Conservation (phyloP, 2,113 vertebrate genomes). For the Cyprinodon variegatus region DNA sequence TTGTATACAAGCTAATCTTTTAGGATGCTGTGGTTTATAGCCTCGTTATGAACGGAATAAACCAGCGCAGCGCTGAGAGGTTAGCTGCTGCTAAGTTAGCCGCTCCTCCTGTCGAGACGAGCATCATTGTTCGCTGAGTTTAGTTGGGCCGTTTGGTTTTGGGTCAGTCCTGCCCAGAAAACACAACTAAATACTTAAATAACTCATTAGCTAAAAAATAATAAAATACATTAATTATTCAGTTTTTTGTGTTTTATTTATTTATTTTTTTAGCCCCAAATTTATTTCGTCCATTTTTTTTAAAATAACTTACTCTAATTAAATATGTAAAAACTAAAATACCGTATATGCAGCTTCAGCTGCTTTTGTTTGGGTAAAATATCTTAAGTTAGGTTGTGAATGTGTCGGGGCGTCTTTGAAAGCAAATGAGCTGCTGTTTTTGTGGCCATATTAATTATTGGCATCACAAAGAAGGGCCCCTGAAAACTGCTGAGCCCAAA, state of each 20-base stretch:
- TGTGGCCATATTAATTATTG: slow-evolving; percentile 75
- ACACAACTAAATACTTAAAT: not conserved
- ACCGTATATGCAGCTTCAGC: not conserved
- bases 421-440: slow-evolving; percentile 39
- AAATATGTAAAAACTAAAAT: too few relatives aligned
- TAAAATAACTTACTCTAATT: not conserved
- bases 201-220: not conserved
- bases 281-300: not conserved
- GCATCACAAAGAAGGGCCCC: slow-evolving; percentile 78
- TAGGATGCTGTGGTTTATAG: not conserved
- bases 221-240: fast-evolving
- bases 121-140: slow-evolving; percentile 81
- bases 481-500: slow-evolving; percentile 63
- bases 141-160: slow-evolving; percentile 74
- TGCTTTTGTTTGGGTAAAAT: not conserved
- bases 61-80: slow-evolving; percentile 65
- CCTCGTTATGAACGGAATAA: slow-evolving; percentile 23
- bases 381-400: not conserved
- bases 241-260: not conserved
- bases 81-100: slow-evolving; percentile 69
- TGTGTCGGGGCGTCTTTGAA: not conserved
- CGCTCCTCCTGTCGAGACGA: slow-evolving; percentile 56
- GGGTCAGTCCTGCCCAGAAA: slow-evolving; percentile 50
- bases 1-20: not conserved
- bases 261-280: not conserved